These are phyloP conservation scores for Temnothorax rugatulus DNA, from an alignment of 2,888 invertebrate genomes.

Conservation along the genomic window DNA sequence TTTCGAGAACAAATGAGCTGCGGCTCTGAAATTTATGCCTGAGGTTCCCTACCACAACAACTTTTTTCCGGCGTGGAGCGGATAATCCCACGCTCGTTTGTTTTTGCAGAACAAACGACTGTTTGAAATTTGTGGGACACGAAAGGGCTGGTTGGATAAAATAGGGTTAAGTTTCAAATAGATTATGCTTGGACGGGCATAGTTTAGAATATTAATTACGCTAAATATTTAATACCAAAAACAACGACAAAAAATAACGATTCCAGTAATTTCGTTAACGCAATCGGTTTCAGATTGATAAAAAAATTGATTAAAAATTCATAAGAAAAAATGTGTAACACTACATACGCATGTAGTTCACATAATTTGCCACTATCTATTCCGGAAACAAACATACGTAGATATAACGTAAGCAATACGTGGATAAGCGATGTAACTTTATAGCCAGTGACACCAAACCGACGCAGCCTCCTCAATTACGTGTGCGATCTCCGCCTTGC, in stretches of 20 bases:
- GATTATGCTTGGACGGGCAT: neutral
- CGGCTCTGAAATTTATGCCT: too few relatives aligned
- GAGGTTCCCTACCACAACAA: too few relatives aligned
- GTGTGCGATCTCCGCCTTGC: conserved; percentile 57
- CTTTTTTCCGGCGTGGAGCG: too few relatives aligned
- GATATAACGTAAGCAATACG: conserved; percentile 31
- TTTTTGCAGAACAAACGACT: too few relatives aligned
- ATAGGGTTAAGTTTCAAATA: neutral
- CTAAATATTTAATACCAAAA: neutral
- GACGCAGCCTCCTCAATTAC: conserved; percentile 39
- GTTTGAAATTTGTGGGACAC: too few relatives aligned
- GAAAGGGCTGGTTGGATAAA: too few relatives aligned
- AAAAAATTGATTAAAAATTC: neutral
- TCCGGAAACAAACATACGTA: conserved; percentile 26
- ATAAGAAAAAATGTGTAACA: neutral
- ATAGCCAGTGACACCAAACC: conserved; percentile 36
- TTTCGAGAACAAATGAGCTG: too few relatives aligned
- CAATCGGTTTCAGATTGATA: neutral
- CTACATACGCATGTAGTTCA: neutral
- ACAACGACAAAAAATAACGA: neutral
- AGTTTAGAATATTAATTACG: neutral
- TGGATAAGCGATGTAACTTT: conserved; percentile 48
- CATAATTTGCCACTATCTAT: conserved; percentile 2
- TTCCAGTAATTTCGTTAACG: neutral
- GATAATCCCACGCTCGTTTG: too few relatives aligned